Evolutionary conservation across 2,797 vertebrate species (phyloP), one percentile per base, ranked within the genome.

Genomic region (Hydrocynus forskahlii): DNA sequence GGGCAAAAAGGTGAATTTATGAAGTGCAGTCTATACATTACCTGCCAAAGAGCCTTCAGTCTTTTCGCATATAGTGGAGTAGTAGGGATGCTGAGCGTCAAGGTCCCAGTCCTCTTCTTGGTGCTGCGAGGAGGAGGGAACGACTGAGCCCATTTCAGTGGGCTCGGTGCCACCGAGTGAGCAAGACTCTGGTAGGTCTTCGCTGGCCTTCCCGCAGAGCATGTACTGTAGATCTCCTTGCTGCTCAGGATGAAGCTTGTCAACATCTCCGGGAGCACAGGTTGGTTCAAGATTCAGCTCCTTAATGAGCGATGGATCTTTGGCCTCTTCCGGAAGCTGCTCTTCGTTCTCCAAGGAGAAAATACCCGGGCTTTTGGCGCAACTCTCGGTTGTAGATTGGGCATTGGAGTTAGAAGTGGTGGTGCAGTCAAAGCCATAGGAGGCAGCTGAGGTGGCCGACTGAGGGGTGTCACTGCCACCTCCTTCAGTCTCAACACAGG

Each of bases 11-110:
- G 68, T 81, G 67, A 76, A 81, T 78, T 68, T 78, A 75, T 60
- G 87, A 86, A 83, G 78, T 80, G 75, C 60, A 50, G 48, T 81
- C 82, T 91, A 92, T 91, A 95, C 94, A 5, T 96, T 96, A 96
- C 95, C 95, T 96, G 94, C 81, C 83, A 93, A 88, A 91, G 93
- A 87, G 88, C 90, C 93, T 88, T 95, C 93, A 91, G 92, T 92
- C 87, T 94, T 95, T 93, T 94, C 93, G 86, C 92, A 93, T 87
- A 93, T 88, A 86, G 93, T 86, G 25, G 92, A 93, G 91, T 92
- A 95, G 90, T 94, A 94, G 1, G 90, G 88, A 80, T 92, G 92
- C 80, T 92, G 91, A 84, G 79, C 5, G 45, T 92, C 90, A 2
- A 43, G 54, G 57, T 92, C 91, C 9, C 86, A 81, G 48, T 78